Conservation (phyloP, 2,888 invertebrate genomes). For the Abrostola tripartita region DNA sequence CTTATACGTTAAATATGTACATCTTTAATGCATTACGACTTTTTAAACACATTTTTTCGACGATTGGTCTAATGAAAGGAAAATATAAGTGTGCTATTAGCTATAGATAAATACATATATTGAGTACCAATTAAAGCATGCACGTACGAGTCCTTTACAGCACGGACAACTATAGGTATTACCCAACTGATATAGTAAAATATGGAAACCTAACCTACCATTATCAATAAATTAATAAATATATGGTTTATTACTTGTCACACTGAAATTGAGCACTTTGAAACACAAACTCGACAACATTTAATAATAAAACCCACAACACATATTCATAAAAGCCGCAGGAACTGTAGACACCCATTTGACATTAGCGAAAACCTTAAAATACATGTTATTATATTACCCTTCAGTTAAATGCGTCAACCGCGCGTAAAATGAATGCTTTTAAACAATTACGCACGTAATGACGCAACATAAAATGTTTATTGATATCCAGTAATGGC, state of each 20-base stretch:
- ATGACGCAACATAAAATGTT: constrained; percentile 43
- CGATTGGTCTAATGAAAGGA: too few species aligned
- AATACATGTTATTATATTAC: constrained; percentile 32
- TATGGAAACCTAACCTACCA: too few species aligned
- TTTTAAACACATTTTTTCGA: too few species aligned
- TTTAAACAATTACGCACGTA: constrained; percentile 72
- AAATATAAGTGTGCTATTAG: too few species aligned
- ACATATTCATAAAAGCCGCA: constrained; percentile 1
- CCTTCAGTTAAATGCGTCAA: constrained; percentile 25
- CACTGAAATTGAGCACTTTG: not conserved
- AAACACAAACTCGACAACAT: not conserved
- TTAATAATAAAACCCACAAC: not conserved
- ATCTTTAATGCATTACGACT: too few species aligned
- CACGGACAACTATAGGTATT: too few species aligned
- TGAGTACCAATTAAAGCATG: too few species aligned
- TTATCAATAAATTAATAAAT: not conserved
- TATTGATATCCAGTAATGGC: constrained; percentile 53
- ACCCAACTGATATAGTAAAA: too few species aligned
- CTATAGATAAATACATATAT: too few species aligned
- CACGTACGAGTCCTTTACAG: too few species aligned
- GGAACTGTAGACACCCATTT: constrained; percentile 19
- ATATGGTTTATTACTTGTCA: not conserved
- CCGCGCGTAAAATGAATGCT: constrained; percentile 59
- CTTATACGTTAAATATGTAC: too few species aligned
- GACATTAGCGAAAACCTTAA: constrained; percentile 35